These are phyloP conservation scores for Silurus asotus DNA, from an alignment of 2,113 vertebrate species.

Conservation along the genomic window DNA sequence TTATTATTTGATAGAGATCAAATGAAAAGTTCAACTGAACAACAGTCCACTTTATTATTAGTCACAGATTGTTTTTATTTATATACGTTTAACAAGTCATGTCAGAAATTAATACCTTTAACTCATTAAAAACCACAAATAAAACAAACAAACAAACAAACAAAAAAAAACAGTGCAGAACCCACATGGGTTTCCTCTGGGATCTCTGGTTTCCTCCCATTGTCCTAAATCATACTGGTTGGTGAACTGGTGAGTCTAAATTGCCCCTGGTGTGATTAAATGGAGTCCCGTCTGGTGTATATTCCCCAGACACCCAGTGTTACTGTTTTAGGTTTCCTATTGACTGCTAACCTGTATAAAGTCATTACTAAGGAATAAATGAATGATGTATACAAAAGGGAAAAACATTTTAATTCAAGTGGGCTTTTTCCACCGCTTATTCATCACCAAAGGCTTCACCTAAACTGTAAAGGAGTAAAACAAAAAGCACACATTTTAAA, in stretches of 20 bases:
- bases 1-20: background rate
- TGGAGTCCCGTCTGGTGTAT: background rate
- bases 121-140: background rate
- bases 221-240: background rate
- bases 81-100: background rate
- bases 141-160: background rate
- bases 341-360: background rate
- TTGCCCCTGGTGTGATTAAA: background rate
- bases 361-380: background rate
- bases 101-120: background rate
- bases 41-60: background rate
- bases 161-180: background rate
- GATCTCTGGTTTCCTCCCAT: background rate
- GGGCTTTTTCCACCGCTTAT: background rate
- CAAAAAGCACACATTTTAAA: background rate
- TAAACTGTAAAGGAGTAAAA: constrained; percentile 61
- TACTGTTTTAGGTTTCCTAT: background rate
- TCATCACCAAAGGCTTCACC: constrained; percentile 42
- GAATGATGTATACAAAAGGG: background rate
- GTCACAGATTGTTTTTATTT: background rate
- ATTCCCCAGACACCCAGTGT: background rate
- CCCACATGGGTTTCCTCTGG: background rate
- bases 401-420: background rate
- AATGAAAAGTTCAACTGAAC: background rate
- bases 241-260: background rate